Evolutionary conservation across 2,888 invertebrate species (phyloP), one percentile per base, ranked within the genome.

Genomic region (Gymnoscelis rufifasciata): DNA sequence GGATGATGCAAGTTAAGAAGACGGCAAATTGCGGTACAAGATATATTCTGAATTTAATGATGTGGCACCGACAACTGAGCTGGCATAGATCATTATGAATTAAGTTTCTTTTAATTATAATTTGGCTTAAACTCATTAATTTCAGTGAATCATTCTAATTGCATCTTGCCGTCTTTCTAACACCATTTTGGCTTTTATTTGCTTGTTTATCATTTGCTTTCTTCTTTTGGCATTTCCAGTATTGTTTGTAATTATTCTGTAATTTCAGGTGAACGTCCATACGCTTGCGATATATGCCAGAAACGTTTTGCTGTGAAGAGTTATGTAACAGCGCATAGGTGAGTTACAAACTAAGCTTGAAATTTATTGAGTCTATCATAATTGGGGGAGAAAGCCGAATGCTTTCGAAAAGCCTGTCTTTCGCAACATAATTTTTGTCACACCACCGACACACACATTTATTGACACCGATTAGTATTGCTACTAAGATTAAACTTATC

Each of bases 251-350:
- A 36, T 35, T 7, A 10, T 7, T n/a, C 10, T 30, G 0, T 26
- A 52, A 41, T 80, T 78, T 59, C 76, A 90, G 94, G 94, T 60
- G 93, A 93, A 78, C 89, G 93, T 51, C 94, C 94, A 27, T 94
- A 93, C 68, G 91, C 92, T 57, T 94, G 94, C 84, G 93, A 93
- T 82, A 91, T 94, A 64, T 94, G 94, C 78, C 91, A 93, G 71
- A 94, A 94, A 82, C 90, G 92, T 64, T 94, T 94, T 75, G 93
- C 94, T 30, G 94, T 94, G 54, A 94, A 94, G 78, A 94, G 94
- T 69, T 94, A 94, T 67, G 92, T 94, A 47, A 93, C 93, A 55
- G 93, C 94, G 36, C 94, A 94, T 75, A 92, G 91, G 90, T 90
- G 64, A 64, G 59, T 56, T 3, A 31, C n/a, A n/a, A n/a, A n/a